These are phyloP conservation scores for Pteropus rufus DNA, from an alignment of 2,797 vertebrate species.

Conservation along the genomic window DNA sequence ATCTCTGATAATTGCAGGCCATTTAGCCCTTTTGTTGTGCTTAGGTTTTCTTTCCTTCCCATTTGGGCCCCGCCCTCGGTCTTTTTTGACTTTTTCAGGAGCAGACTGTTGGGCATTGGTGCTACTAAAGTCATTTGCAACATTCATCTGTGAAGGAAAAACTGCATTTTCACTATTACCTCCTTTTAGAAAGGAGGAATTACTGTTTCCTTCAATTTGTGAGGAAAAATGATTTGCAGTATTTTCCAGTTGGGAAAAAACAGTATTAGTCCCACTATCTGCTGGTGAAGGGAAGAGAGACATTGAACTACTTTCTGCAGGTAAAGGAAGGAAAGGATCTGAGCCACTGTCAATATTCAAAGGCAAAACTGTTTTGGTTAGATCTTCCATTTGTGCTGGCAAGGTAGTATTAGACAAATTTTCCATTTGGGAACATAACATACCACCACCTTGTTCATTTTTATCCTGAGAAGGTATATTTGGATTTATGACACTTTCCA, in stretches of 20 bases:
- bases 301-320: slow-evolving; percentile 86
- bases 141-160: slow-evolving; percentile 80
- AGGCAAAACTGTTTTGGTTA: slow-evolving; percentile 87
- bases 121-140: slow-evolving; percentile 78
- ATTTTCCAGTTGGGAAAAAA: slow-evolving; percentile 86
- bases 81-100: slow-evolving; percentile 80
- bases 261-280: slow-evolving; percentile 82
- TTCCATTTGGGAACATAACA: slow-evolving; percentile 82
- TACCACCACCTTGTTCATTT: slow-evolving; percentile 80
- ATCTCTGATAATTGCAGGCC: slow-evolving; percentile 95
- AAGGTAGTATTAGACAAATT: slow-evolving; percentile 79
- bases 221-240: slow-evolving; percentile 81
- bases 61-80: slow-evolving; percentile 73
- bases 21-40: slow-evolving; percentile 91
- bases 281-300: slow-evolving; percentile 88
- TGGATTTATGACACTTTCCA: slow-evolving; percentile 82
- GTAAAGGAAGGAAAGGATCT: slow-evolving; percentile 93
- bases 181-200: slow-evolving; percentile 83
- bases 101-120: slow-evolving; percentile 72
- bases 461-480: slow-evolving; percentile 83
- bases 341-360: slow-evolving; percentile 90
- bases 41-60: slow-evolving; percentile 85
- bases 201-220: slow-evolving; percentile 80
- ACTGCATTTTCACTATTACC: slow-evolving; percentile 79
- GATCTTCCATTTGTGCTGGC: slow-evolving; percentile 83